These are phyloP conservation scores for Mesitornis unicolor DNA, from an alignment of 2,113 vertebrate genomes.

Conservation along the genomic window DNA sequence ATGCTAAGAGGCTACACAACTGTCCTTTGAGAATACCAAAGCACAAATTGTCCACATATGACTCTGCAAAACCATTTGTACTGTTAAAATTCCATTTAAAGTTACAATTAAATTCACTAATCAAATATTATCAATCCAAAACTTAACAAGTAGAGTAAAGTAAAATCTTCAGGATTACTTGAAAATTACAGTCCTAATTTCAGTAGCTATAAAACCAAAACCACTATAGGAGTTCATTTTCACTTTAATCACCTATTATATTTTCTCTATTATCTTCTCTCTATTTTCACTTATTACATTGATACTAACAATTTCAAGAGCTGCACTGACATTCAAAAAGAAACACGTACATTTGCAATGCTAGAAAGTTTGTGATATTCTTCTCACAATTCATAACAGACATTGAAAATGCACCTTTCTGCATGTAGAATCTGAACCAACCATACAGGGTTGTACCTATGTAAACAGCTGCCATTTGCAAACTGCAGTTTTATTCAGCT, in stretches of 20 bases:
- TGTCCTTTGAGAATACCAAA: background rate
- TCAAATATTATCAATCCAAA: background rate
- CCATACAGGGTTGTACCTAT: background rate
- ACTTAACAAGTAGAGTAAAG: background rate
- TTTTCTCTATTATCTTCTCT: background rate
- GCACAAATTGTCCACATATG: accelerated
- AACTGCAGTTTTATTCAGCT: background rate
- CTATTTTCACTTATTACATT: background rate
- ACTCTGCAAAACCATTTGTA: background rate
- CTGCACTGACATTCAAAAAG: background rate
- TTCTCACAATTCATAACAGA: background rate
- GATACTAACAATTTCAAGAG: background rate
- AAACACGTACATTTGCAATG: background rate
- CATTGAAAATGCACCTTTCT: background rate
- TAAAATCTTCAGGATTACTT: background rate
- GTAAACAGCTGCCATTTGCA: background rate
- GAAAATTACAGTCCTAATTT: background rate
- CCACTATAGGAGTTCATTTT: background rate
- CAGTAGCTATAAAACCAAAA: background rate
- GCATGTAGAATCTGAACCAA: background rate
- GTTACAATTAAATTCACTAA: background rate
- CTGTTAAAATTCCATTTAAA: background rate
- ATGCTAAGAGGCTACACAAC: background rate
- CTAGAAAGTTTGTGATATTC: background rate
- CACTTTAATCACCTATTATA: background rate